These are phyloP conservation scores for Crocidura indochinensis DNA, from an alignment of 2,797 vertebrate species.

Conservation along the genomic window DNA sequence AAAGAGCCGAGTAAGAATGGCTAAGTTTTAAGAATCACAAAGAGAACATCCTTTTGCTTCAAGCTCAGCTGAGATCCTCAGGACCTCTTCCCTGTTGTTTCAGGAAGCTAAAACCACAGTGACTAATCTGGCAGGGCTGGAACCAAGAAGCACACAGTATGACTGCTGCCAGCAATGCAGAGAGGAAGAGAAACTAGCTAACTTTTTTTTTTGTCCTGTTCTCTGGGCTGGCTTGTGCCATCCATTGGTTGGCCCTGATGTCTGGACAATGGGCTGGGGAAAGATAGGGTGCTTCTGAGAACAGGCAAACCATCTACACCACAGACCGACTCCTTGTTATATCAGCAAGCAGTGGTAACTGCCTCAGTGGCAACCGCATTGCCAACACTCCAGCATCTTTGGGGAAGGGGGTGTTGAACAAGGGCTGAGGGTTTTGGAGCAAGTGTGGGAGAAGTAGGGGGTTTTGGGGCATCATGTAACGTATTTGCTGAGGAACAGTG, in stretches of 20 bases:
- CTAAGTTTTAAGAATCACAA: not conserved
- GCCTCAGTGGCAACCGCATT: not conserved
- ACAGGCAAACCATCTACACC: no score
- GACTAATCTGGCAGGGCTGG: not conserved
- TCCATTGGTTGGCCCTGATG: not conserved
- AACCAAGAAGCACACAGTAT: constrained; percentile 10
- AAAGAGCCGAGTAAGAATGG: not conserved
- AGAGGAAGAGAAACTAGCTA: constrained; percentile 11
- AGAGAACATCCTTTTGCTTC: not conserved
- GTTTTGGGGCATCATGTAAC: not conserved
- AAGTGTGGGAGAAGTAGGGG: not conserved
- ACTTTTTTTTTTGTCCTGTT: not conserved
- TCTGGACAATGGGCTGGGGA: no score
- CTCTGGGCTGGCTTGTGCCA: not conserved
- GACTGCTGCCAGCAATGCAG: not conserved
- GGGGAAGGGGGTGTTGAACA: not conserved
- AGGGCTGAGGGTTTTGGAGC: not conserved
- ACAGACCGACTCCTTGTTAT: not conserved
- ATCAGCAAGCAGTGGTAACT: not conserved
- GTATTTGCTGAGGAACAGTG: not conserved
- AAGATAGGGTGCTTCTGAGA: no score
- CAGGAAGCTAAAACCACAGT: constrained; percentile 54
- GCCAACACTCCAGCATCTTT: no score
- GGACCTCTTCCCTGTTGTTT: not conserved
- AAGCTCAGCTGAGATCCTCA: not conserved